These are phyloP conservation scores for Siphamia tubifer DNA, from an alignment of 2,113 vertebrate species.

Conservation along the genomic window DNA sequence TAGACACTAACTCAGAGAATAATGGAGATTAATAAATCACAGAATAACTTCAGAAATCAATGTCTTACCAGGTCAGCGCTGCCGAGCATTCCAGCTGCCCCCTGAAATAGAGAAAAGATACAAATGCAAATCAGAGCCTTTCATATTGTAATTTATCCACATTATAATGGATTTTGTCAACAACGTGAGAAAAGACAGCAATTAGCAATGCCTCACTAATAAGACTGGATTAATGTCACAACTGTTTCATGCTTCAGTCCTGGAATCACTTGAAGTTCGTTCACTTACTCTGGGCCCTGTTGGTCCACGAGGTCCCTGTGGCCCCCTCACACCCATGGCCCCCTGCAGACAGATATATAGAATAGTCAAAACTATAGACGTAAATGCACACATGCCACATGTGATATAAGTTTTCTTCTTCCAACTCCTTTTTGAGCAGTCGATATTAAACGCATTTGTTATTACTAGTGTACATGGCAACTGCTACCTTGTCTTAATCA, in stretches of 20 bases:
- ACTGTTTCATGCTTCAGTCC: background rate
- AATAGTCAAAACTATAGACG: background rate
- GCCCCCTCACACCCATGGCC: conserved; percentile 89
- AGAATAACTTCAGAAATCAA: background rate
- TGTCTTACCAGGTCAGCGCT: conserved; percentile 76
- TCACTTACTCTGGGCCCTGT: conserved; percentile 87
- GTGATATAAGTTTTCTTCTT: too few species aligned
- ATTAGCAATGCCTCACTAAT: background rate
- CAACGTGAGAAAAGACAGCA: background rate
- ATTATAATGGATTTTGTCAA: background rate
- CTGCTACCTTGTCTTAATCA: too few species aligned
- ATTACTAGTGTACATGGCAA: too few species aligned
- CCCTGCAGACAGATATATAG: conserved; percentile 77
- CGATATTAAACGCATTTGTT: too few species aligned
- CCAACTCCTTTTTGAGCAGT: too few species aligned
- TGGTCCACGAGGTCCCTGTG: conserved; percentile 88
- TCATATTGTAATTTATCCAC: background rate
- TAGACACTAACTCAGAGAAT: background rate
- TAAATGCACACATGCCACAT: background rate
- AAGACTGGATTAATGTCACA: background rate
- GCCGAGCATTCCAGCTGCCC: conserved; percentile 75
- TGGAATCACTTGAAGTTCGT: background rate
- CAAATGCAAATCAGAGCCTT: background rate
- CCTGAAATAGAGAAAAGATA: conserved; percentile 59
- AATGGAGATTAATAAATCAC: background rate